Percentiles rank a stretch among this genome's conserved stretches.
Evolutionary conservation across 2,888 invertebrate species (phyloP).

Genomic region (Coecobrya sp.): DNA sequence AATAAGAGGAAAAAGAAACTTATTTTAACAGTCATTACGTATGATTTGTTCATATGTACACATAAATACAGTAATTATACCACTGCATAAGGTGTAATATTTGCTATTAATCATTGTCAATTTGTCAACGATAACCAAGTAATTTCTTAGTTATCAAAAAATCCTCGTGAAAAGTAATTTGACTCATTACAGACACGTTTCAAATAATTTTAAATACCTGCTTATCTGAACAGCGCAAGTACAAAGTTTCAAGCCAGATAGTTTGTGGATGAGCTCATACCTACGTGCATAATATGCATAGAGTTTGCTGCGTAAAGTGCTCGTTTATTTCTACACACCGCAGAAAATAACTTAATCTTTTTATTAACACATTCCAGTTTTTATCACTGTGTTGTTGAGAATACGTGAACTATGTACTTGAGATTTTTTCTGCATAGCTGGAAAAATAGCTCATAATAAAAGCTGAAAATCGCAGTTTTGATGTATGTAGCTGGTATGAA

Average conservation of each 20-base stretch:
- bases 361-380: not conserved
- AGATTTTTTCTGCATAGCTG: conserved; percentile 56
- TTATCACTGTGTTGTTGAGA: not conserved
- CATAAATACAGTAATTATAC: not conserved
- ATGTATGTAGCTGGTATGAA: not conserved
- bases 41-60: not conserved
- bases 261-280: not conserved
- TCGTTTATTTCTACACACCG: not conserved
- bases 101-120: conserved; percentile 29
- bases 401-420: conserved; percentile 8
- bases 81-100: not conserved
- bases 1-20: not conserved
- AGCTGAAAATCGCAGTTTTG: conserved; percentile 34
- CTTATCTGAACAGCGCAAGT: not conserved
- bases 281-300: not conserved
- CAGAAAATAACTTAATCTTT: not conserved
- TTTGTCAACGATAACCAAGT: conserved; percentile 11
- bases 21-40: not conserved
- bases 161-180: conserved; percentile 19
- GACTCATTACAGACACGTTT: not conserved
- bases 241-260: not conserved
- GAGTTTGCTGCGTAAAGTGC: not conserved
- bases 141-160: conserved; percentile 35
- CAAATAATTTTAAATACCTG: not conserved
- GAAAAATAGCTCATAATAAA: conserved; percentile 48